Percentiles rank a stretch among this genome's conserved stretches.
These are phyloP conservation scores for Hemitrygon akajei DNA, from an alignment of 2,797 vertebrate species.

Conservation along the genomic window DNA sequence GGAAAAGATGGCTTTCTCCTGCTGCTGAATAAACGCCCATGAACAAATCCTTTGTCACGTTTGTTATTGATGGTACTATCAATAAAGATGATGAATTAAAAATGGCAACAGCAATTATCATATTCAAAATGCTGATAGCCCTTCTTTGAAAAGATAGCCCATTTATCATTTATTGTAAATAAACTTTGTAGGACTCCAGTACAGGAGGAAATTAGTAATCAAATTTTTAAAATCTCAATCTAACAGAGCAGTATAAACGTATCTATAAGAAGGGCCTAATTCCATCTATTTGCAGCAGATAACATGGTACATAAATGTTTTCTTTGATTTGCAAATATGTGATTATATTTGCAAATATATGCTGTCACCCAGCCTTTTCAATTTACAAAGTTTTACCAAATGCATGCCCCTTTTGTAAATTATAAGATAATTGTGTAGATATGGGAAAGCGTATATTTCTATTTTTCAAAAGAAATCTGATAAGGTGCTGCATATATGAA, in stretches of 20 bases:
- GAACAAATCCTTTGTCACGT: background rate
- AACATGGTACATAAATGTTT: background rate
- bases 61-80: background rate
- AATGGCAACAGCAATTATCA: background rate
- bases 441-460: no score
- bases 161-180: background rate
- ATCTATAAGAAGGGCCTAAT: background rate
- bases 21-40: background rate
- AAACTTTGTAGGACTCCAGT: background rate
- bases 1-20: background rate
- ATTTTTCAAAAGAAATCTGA: background rate
- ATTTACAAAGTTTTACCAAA: no score
- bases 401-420: no score
- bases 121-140: background rate
- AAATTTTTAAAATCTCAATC: background rate
- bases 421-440: no score
- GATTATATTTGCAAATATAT: no score
- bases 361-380: no score
- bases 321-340: no score
- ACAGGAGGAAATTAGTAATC: background rate
- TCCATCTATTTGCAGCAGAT: background rate
- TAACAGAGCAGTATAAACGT: background rate
- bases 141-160: background rate
- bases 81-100: background rate
- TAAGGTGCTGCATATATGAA: background rate